A percentile compares a stretch with the other conserved stretches of the same genome.
These are phyloP conservation scores for Epinephelus cyanopodus DNA, from an alignment of 2,113 vertebrate genomes.

Conservation along the genomic window DNA sequence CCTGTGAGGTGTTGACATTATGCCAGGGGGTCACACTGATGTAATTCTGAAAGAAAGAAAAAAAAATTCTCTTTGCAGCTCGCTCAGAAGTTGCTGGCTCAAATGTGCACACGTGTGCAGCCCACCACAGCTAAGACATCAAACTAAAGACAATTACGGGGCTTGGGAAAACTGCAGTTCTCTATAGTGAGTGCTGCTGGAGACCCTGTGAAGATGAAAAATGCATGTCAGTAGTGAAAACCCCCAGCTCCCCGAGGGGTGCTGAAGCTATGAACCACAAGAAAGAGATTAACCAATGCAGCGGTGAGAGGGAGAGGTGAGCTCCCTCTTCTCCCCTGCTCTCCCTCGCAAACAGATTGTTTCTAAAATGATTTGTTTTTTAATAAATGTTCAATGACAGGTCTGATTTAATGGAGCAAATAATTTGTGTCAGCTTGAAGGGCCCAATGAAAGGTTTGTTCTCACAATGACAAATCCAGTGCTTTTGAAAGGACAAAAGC, in stretches of 20 bases:
- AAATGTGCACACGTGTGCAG: slow-evolving; percentile 65
- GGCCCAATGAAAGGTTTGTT: slow-evolving; percentile 38
- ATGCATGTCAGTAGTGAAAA: slow-evolving; percentile 80
- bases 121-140: slow-evolving; percentile 75
- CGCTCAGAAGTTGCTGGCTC: slow-evolving; percentile 20
- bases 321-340: not conserved
- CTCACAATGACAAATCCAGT: slow-evolving; percentile 31
- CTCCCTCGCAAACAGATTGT: slow-evolving; percentile 31
- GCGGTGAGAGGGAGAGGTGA: slow-evolving; percentile 45
- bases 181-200: slow-evolving; percentile 62
- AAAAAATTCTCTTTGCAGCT: slow-evolving; percentile 12
- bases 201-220: slow-evolving; percentile 74
- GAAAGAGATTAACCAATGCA: slow-evolving; percentile 66
- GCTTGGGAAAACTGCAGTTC: slow-evolving; percentile 74
- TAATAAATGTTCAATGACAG: slow-evolving; percentile 60
- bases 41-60: slow-evolving; percentile 15
- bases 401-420: slow-evolving; percentile 61
- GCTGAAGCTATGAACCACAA: slow-evolving; percentile 70
- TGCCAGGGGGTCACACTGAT: slow-evolving; percentile 23
- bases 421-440: slow-evolving; percentile 52
- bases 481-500: slow-evolving; percentile 15
- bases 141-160: slow-evolving; percentile 68
- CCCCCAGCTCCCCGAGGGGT: slow-evolving; percentile 55
- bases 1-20: slow-evolving; percentile 24
- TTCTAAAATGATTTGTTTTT: slow-evolving; percentile 58